Evolutionary conservation across 2,888 invertebrate genomes (phyloP).

Genomic region (Ischnus inquisitorius): DNA sequence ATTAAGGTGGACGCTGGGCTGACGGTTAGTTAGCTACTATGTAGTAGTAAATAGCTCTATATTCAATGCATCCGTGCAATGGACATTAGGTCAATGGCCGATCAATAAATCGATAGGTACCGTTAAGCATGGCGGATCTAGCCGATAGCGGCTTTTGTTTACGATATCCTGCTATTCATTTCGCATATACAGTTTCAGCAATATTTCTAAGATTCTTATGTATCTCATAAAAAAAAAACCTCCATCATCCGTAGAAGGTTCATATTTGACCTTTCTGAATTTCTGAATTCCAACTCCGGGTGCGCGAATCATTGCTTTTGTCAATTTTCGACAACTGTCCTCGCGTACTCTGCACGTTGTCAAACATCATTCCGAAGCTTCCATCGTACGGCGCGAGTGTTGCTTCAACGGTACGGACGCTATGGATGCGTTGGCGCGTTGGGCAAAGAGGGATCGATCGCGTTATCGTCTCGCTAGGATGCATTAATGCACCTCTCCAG

Average conservation of each 20-base stretch:
- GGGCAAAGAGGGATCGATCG: constrained; percentile 68
- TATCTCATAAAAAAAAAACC: no score
- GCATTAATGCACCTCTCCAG: constrained; percentile 80
- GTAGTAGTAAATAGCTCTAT: constrained; percentile 7
- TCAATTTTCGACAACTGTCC: not conserved
- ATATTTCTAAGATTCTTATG: not conserved
- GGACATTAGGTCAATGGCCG: not conserved
- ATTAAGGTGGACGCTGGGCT: constrained; percentile 25
- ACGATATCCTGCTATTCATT: not conserved
- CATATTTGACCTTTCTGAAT: not conserved
- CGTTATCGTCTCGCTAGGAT: constrained; percentile 82
- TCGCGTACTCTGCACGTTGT: not conserved
- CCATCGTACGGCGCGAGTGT: constrained; percentile 13
- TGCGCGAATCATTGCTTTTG: not conserved
- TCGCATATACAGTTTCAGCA: not conserved
- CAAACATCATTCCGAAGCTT: not conserved
- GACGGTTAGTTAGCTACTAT: not conserved
- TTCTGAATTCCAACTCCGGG: not conserved
- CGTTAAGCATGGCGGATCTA: not conserved
- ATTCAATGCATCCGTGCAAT: not conserved
- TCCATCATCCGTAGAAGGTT: not conserved
- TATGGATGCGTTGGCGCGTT: constrained; percentile 38
- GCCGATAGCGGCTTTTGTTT: not conserved
- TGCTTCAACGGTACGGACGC: constrained; percentile 58
- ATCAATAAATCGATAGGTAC: constrained; percentile 2